Evolutionary conservation across 1,140 invertebrate genomes (phyloP), one percentile per base, ranked within the genome.

Genomic region (Philopotamus ludificatus): DNA sequence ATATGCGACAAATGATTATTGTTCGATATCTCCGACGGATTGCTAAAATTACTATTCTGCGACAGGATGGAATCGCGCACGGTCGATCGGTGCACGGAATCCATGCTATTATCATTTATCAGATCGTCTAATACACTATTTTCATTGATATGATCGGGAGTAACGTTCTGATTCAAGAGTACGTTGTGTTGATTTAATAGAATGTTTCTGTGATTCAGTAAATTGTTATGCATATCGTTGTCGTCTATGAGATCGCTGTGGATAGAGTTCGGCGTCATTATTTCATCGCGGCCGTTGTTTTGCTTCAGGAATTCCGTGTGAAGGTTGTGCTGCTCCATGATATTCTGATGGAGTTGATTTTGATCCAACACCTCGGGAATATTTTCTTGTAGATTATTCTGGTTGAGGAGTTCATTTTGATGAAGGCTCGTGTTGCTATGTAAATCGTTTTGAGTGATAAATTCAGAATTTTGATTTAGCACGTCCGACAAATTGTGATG

Each of bases 61-160:
- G 44, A 22, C 34, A 66, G 45, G 25, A 66, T n/a, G 15, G 61
- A 77, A 76, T 28, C 74, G 74, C 12, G 73, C 71, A 66, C 39
- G 16, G 3, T 57, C 9, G 42, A 20, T 18, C 39, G 59, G 12
- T 76, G 73, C 1, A 73, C 73, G 39, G 77, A 75, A 59, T 79
- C 78, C 26, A 79, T 64, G 10, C 79, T 74, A 50, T 80, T 78
- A 75, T 25, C 76, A 50, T 75, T 45, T 75, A 72, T 50, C 74
- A 77, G 7, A 75, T 79, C 75, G 75, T 77, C 68, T 4, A 70
- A 55, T 53, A 70, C 53, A 51, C 68, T 70, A 53, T 57, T 65
- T 57, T 67, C 68, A 21, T 67, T 44, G 12, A 70, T 60, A 44
- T 67, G 62, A 12, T 65, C 62, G 2, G 42, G 23, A 7, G 55